Evolutionary conservation across 2,113 vertebrate species (phyloP), one percentile per base, ranked within the genome.

Genomic region (Panthera leo): DNA sequence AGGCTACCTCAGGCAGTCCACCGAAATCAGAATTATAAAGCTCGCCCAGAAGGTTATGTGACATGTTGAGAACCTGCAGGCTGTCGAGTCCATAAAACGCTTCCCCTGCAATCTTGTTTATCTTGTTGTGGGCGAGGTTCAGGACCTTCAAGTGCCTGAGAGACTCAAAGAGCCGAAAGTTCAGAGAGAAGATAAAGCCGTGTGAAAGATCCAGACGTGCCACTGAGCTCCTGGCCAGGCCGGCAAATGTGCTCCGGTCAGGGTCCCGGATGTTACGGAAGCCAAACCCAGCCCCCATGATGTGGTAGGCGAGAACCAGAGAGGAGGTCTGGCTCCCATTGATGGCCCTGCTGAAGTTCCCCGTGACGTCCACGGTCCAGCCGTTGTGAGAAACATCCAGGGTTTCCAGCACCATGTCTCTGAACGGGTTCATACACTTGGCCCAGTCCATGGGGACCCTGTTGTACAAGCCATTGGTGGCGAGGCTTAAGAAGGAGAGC

Each of bases 11-110:
- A 0, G 0, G 82, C 2, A 99, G 98, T 36, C 98, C 98, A 0
- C 68, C 29, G 96, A 99, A 99, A 19, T 98, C 98, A 18, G 98
- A 10, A 34, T 98, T 55, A 0, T 98, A 97, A 39, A 99, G 97
- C 97, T 99, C 99, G 4, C 99, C 99, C 18, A 99, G 91, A 71
- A 99, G 98, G 95, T 99, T 99, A 58, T 5, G 55, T 0, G 99
- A 99, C 21, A 99, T 80, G 94, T 99, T 99, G 55, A 99, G 99
- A 63, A 5, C 1, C 63, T 89, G 92, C 65, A 99, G 98, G 91
- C 97, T 98, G 87, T 85, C 11, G 61, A 99, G 98, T 48, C 99
- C 99, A 48, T 94, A 45, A 97, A 99, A 99, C 3, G 99, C 99
- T 76, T 96, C 23, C 0, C 0, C 83, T 7, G 97, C 23, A 16